These are phyloP conservation scores for Ellobium chinense DNA, from an alignment of 2,888 invertebrate genomes.

Conservation along the genomic window DNA sequence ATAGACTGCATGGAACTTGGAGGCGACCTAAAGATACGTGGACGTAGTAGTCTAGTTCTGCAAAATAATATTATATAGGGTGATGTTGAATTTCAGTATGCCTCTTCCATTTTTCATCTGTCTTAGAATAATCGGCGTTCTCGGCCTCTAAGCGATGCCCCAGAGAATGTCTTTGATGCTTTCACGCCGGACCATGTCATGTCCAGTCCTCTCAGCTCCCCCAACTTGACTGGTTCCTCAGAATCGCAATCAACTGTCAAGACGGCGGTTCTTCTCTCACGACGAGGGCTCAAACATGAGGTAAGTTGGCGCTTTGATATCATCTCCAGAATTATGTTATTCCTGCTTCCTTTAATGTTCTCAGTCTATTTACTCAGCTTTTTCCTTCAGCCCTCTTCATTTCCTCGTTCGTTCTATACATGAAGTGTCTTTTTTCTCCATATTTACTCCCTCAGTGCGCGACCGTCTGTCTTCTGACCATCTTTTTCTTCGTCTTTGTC, in stretches of 20 bases:
- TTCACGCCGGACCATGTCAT: background rate
- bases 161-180: constrained; percentile 3
- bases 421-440: background rate
- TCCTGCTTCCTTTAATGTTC: background rate
- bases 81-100: too few species aligned
- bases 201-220: constrained; percentile 20
- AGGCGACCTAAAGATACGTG: too few species aligned
- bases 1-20: too few species aligned
- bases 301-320: background rate
- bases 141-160: constrained; percentile 26
- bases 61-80: too few species aligned
- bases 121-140: background rate
- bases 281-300: constrained; percentile 20
- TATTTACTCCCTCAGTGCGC: background rate
- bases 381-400: background rate
- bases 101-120: background rate
- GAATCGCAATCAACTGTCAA: background rate
- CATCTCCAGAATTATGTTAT: background rate
- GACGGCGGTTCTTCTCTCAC: background rate
- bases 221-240: background rate
- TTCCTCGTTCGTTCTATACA: background rate
- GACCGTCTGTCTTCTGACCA: too few species aligned
- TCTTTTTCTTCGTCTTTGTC: too few species aligned
- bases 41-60: too few species aligned
- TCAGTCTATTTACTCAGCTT: background rate